Evolutionary conservation across 2,113 vertebrate genomes (phyloP), one percentile per base, ranked within the genome.

Genomic region (Dendropsophus ebraccatus): DNA sequence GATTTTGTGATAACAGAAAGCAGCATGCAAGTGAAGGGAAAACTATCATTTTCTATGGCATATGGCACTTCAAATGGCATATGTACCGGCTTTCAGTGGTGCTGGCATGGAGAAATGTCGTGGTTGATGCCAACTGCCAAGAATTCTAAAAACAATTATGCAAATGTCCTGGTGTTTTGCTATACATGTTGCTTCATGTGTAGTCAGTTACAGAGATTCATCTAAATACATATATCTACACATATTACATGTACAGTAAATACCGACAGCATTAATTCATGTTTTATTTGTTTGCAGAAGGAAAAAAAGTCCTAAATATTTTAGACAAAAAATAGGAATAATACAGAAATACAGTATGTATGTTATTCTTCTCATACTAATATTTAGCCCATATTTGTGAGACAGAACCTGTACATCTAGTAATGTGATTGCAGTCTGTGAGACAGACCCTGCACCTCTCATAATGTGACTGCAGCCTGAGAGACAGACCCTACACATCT

Each of bases 31-130:
- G 49, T 79, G 76, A 86, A 62, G 62, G 62, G 75, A 86, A 86
- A 86, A 86, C 96, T 96, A 96, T 95, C 96, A 95, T 97, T 98
- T 96, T 96, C 95, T 93, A 96, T 88, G 96, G 96, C 98, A 99
- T 99, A 99, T 99, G 97, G 97, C 96, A 95, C 97, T 98, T 97
- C 96, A 96, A 96, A 95, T 96, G 97, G 96, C 97, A 98, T 99
- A 99, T 99, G 97, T 95, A 96, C 96, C 96, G 96, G 96, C 97
- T 97, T 98, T 98, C 97, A 97, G 96, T 95, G 94, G 97, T 98
- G 97, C 95, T 99, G 97, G 97, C 97, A 97, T 94, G 93, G 94
- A 96, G 92, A 94, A 95, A 89, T 92, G 96, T 93, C 95, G 96
- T 96, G 96, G 97, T 96, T 96, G 96, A 96, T 95, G 94, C 95